Evolutionary conservation across 1,140 invertebrate genomes (phyloP), one percentile per base, ranked within the genome.

Genomic region (Formica selysi): DNA sequence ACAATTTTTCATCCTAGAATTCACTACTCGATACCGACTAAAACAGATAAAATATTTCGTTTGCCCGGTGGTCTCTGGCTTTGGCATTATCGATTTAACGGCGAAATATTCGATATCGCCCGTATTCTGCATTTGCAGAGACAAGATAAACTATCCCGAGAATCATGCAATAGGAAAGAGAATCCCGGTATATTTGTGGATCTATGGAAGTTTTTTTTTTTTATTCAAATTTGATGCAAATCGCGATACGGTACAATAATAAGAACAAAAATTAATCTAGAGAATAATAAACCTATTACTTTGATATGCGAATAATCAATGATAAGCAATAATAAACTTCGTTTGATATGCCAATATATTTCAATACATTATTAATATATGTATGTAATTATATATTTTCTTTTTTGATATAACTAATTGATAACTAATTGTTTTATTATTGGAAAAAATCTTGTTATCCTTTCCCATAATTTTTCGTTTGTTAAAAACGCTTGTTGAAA

Each of bases 1-100:
- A 64, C 16, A 5, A 64, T 78, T 78, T 78, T 65, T 65, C 19
- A 51, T 65, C n/a, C 19, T 48, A 5, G 1, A 80, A 80, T 71
- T 38, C 41, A 65, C 5, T 51, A 59, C 22, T 41, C 36, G n/a
- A 70, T 57, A 38, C 5, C 19, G 41, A 62, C 11, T 36, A 22
- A 6, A 57, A 81, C 44, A 73, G 29, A 81, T 81, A 16, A 81
- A 71, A 81, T 59, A 59, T 73, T 81, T 73, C 11, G 78, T 71
- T 16, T 41, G 10, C 4, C 6, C 10, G 22, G 5, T 38, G 51
- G 26, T 59, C 71, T 44, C n/a, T 73, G 51, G 22, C 19, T 59
- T 48, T 71, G 48, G 78, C n/a, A 16, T 29, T 71, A 38, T 73
- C 65, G 26, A 61, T 73, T 73, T 81, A 73, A 81, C 26, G 7